A percentile compares a stretch with the other conserved stretches of the same genome.
Evolutionary conservation across 2,888 invertebrate genomes (phyloP).

Genomic region (Tinea pellionella): DNA sequence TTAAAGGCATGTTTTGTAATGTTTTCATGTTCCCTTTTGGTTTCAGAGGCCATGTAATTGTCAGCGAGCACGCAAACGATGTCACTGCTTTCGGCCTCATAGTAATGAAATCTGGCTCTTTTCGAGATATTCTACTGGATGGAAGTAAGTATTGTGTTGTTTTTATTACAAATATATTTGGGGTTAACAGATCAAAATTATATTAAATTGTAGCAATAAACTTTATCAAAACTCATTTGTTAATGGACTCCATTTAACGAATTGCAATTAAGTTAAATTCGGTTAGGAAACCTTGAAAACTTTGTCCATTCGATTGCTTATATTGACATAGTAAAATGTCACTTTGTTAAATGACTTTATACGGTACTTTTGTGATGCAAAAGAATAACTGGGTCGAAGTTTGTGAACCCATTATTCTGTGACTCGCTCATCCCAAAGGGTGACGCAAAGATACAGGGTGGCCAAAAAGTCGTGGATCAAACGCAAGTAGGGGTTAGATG

Average conservation of each 20-base stretch:
- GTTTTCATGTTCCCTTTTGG: slow-evolving; percentile 21
- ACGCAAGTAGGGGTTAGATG: too few relatives aligned
- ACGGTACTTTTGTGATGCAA: background rate
- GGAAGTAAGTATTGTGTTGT: slow-evolving; percentile 73
- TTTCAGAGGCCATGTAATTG: slow-evolving; percentile 94
- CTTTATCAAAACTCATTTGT: slow-evolving; percentile 16
- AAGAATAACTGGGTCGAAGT: background rate
- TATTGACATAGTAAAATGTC: background rate
- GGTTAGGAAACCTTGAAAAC: background rate
- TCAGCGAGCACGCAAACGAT: slow-evolving; percentile 87
- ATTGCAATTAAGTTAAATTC: background rate
- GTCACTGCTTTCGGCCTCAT: slow-evolving; percentile 92
- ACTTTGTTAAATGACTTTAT: background rate
- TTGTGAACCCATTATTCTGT: background rate
- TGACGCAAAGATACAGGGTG: background rate
- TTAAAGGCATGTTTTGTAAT: background rate
- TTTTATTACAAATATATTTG: background rate
- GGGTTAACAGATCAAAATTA: background rate
- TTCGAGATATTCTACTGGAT: slow-evolving; percentile 96
- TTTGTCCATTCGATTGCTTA: background rate
- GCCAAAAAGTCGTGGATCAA: too few relatives aligned
- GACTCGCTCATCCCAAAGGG: background rate
- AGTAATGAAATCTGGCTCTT: slow-evolving; percentile 97
- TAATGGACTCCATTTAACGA: slow-evolving; percentile 11
- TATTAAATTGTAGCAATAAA: background rate